Conservation (phyloP, 2,113 vertebrate species). For the Tachysurus fulvidraco region DNA sequence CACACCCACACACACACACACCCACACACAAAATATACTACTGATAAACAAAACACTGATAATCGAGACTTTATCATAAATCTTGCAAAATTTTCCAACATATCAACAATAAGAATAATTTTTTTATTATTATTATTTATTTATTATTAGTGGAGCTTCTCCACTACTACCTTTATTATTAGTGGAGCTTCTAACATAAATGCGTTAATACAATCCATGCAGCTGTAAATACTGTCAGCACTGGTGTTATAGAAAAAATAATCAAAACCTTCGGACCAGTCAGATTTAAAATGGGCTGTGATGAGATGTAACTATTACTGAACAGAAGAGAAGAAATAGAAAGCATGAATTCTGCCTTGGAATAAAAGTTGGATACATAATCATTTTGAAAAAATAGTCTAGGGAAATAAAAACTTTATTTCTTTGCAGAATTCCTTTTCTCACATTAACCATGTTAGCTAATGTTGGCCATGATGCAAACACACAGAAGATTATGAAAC, state of each 20-base stretch:
- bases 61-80: neutral
- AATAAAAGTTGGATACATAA: neutral
- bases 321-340: neutral
- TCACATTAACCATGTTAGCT: neutral
- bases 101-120: neutral
- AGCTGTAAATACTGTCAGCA: neutral
- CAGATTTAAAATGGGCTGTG: neutral
- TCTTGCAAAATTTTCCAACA: neutral
- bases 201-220: neutral
- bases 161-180: neutral
- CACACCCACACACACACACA: too few species aligned
- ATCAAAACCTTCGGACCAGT: neutral
- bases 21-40: neutral
- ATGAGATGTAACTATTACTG: neutral
- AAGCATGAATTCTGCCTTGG: neutral
- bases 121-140: neutral
- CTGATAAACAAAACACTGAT: neutral
- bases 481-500: constrained; percentile 1
- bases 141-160: neutral
- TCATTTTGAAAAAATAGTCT: neutral
- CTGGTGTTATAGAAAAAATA: neutral
- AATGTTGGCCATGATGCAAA: neutral
- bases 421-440: neutral
- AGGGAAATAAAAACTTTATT: neutral
- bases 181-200: neutral